phyloP scores from a whole-genome alignment of 92 coral and sea anemone species.

The Parazoanthus atlanticus region DNA sequence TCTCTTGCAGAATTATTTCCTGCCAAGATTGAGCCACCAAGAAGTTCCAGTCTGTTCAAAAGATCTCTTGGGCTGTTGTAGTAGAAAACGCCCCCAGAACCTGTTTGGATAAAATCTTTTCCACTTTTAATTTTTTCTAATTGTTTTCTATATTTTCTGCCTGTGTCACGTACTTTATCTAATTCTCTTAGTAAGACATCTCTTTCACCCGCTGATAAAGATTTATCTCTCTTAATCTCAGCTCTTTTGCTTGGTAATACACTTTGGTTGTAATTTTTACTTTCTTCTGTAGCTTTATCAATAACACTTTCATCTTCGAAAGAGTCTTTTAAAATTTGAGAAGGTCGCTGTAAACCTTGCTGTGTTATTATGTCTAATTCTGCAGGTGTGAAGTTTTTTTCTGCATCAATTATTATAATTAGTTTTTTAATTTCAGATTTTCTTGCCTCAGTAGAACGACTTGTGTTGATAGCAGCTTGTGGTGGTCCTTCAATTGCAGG shows the following conservation, averaged over 20 bases:
- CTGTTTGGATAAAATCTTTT: not conserved
- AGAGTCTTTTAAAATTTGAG: not conserved
- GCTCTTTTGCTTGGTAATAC: not conserved
- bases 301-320: not conserved
- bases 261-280: too few relatives aligned
- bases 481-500: not conserved
- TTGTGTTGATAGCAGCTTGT: too few relatives aligned
- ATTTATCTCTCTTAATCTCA: not conserved
- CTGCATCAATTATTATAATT: not conserved
- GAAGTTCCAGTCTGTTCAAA: not conserved
- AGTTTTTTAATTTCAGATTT: too few relatives aligned
- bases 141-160: too few relatives aligned
- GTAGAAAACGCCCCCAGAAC: not conserved
- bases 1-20: not conserved
- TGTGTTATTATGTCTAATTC: not conserved
- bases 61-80: not conserved
- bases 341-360: not conserved
- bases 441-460: too few relatives aligned
- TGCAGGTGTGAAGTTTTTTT: not conserved
- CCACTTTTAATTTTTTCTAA: too few relatives aligned
- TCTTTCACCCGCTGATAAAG: not conserved
- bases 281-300: too few relatives aligned
- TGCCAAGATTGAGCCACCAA: not conserved
- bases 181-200: too few relatives aligned
- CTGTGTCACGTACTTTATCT: too few relatives aligned